Percentiles rank a stretch among this genome's conserved stretches.
Evolutionary conservation across 2,888 invertebrate species (phyloP).

Genomic region (Agrilus biguttatus): DNA sequence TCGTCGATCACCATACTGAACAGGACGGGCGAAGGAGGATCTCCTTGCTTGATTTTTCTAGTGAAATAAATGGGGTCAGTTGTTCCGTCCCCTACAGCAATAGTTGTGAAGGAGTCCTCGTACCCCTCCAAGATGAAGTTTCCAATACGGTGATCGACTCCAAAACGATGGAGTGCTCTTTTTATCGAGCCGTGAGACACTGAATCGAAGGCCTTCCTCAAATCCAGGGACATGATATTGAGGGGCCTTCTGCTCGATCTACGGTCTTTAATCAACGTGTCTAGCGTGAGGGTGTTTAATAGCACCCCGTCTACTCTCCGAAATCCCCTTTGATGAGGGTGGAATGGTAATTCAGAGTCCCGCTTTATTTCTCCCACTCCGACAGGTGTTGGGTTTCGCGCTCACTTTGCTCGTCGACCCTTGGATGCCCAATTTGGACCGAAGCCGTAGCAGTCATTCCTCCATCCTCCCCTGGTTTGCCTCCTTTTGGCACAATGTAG

Average conservation of each 20-base stretch:
- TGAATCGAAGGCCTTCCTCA: constrained; percentile 28
- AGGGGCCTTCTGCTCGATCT: constrained; percentile 14
- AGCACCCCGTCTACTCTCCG: constrained; percentile 22
- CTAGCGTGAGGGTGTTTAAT: constrained; percentile 19
- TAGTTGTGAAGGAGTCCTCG: constrained; percentile 11
- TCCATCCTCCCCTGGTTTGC: too few relatives aligned
- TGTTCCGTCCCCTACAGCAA: constrained; percentile 11
- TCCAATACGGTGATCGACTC: constrained; percentile 10
- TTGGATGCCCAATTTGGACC: too few relatives aligned
- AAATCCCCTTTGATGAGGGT: constrained; percentile 17
- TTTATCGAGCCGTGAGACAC: constrained; percentile 12
- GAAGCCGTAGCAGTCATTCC: too few relatives aligned
- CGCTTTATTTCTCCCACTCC: too few relatives aligned
- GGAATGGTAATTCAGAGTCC: constrained; percentile 1
- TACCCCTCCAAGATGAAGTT: constrained; percentile 13
- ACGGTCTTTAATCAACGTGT: constrained; percentile 16
- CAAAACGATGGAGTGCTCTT: constrained; percentile 12
- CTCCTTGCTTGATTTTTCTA: too few relatives aligned
- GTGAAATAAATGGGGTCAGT: too few relatives aligned
- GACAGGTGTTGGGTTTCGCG: too few relatives aligned
- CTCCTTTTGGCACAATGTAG: too few relatives aligned
- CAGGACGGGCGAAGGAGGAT: too few relatives aligned
- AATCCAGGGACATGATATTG: constrained; percentile 24
- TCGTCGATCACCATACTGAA: too few relatives aligned
- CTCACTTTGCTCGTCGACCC: too few relatives aligned